These are phyloP conservation scores for Macrosteles quadrilineatus DNA, from an alignment of 1,140 invertebrate genomes.

Conservation along the genomic window DNA sequence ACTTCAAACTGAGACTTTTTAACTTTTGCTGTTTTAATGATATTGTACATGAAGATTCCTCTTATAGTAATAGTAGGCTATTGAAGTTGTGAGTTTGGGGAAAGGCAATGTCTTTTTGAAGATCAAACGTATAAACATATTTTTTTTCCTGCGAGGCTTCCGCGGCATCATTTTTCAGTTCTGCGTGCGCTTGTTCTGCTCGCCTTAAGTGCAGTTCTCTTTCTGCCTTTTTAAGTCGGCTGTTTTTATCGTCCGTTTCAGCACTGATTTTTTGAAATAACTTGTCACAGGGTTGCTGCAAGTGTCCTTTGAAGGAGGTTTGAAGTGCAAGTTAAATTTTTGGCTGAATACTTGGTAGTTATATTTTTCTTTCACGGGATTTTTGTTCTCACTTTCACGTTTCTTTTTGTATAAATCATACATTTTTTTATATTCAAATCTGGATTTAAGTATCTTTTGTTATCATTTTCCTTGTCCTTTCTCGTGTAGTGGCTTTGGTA, in stretches of 20 bases:
- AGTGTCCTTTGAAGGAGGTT: conserved; percentile 48
- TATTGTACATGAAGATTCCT: conserved; percentile 42
- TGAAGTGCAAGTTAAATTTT: conserved; percentile 55
- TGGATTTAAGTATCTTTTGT: conserved; percentile 52
- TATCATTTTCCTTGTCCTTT: conserved; percentile 51
- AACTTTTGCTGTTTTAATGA: background rate
- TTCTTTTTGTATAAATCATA: conserved; percentile 52
- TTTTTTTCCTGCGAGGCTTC: conserved; percentile 32
- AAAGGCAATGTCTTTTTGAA: conserved; percentile 43
- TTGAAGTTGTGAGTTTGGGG: conserved; percentile 40
- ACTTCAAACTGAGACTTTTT: no score
- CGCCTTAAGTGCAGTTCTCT: conserved; percentile 38
- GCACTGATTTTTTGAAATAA: conserved; percentile 32
- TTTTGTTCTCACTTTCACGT: conserved; percentile 47
- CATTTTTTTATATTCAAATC: conserved; percentile 55
- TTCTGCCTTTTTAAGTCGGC: conserved; percentile 31
- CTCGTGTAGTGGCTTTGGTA: conserved; percentile 44
- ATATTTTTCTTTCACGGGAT: conserved; percentile 53
- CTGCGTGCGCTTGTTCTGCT: conserved; percentile 34
- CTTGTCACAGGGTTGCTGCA: conserved; percentile 41
- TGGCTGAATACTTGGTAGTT: conserved; percentile 54
- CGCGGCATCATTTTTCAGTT: conserved; percentile 33
- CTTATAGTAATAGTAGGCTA: conserved; percentile 45
- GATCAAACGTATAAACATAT: conserved; percentile 41
- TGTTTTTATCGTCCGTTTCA: conserved; percentile 32